Conservation (phyloP, 1,140 invertebrate species). For the Caenorhabditis brenneri region DNA sequence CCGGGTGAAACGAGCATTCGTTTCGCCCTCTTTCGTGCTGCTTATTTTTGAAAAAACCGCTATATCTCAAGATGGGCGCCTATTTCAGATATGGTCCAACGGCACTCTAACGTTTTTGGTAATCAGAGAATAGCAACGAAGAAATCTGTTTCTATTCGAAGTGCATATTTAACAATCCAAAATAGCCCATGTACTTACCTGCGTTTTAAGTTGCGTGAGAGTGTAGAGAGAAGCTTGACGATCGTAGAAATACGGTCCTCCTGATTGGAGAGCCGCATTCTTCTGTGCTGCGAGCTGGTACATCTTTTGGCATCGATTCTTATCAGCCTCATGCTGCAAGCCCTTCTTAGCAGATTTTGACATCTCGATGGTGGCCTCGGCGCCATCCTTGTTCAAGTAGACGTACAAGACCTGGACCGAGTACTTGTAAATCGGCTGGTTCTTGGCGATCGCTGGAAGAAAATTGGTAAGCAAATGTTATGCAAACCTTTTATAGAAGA, state of each 20-base stretch:
- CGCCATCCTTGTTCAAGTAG: background rate
- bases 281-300: background rate
- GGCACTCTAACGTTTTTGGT: no score
- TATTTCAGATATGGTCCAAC: no score
- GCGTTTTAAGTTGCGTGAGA: background rate
- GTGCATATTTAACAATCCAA: no score
- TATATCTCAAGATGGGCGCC: no score
- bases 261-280: background rate
- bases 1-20: no score
- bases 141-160: no score
- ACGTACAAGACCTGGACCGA: background rate
- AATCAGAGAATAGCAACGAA: no score
- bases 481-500: no score
- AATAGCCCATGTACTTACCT: no score
- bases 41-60: no score
- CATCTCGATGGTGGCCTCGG: background rate
- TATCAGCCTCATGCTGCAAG: background rate
- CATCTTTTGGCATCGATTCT: background rate
- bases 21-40: no score
- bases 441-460: background rate
- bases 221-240: background rate
- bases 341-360: background rate
- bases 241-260: background rate
- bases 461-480: no score
- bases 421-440: background rate